These are phyloP conservation scores for Himantopus leucocephalus DNA, from an alignment of 2,113 vertebrate species.

Conservation along the genomic window DNA sequence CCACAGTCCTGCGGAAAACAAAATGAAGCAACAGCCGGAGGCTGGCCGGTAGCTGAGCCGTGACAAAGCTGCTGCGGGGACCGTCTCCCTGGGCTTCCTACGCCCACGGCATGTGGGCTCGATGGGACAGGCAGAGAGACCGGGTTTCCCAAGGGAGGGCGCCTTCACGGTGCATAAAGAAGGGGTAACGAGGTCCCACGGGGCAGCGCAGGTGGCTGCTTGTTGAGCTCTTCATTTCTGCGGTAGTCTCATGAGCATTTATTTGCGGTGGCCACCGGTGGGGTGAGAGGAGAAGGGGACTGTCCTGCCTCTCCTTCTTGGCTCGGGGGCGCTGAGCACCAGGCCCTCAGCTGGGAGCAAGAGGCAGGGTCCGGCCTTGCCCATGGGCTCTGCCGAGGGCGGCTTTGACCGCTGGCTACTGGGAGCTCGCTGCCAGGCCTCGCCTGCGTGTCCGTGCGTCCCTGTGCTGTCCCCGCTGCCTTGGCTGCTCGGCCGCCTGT, in stretches of 20 bases:
- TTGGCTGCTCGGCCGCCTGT: background rate
- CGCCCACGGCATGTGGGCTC: rapidly evolving
- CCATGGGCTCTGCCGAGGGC: rapidly evolving
- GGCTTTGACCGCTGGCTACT: background rate
- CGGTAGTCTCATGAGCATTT: background rate
- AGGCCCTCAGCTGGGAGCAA: background rate
- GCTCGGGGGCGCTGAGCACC: background rate
- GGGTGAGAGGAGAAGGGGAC: background rate
- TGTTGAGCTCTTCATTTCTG: background rate
- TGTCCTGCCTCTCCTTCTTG: background rate
- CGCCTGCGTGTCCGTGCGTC: rapidly evolving
- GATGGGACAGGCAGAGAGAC: background rate
- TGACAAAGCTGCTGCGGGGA: rapidly evolving
- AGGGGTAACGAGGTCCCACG: rapidly evolving
- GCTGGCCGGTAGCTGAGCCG: background rate
- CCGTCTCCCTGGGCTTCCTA: background rate
- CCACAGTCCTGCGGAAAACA: background rate
- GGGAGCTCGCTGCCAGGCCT: background rate
- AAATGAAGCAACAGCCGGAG: background rate
- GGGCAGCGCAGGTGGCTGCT: background rate
- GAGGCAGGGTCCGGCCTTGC: background rate
- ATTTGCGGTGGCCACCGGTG: background rate
- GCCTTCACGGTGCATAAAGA: rapidly evolving
- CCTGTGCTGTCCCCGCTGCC: background rate
- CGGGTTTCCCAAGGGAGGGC: background rate